Evolutionary conservation across 2,113 vertebrate genomes (phyloP).

Genomic region (Sminthopsis crassicaudata): DNA sequence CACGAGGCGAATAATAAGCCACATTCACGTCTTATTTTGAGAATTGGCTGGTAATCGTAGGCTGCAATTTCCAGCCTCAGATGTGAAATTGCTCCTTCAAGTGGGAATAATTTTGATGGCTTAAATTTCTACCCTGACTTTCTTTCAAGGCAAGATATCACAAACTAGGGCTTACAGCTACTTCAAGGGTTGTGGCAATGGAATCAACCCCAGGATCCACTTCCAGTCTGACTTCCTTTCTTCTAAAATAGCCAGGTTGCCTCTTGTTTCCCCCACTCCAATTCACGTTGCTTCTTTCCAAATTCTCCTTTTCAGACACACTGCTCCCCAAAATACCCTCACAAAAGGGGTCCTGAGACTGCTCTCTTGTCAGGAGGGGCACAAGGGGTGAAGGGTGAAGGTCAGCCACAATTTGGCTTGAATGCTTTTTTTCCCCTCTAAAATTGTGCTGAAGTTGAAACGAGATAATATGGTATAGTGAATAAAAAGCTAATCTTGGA

Average conservation of each 20-base stretch:
- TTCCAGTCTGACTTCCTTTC: not conserved
- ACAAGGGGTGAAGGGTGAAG: not conserved
- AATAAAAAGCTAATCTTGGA: not conserved
- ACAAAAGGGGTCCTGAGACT: not conserved
- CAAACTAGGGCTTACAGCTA: constrained; percentile 7
- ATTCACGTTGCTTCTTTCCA: not conserved
- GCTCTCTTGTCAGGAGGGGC: not conserved
- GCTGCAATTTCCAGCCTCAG: constrained; percentile 59
- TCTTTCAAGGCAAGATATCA: constrained; percentile 42
- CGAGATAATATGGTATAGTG: not conserved
- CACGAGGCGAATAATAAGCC: constrained; percentile 52
- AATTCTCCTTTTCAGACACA: not conserved
- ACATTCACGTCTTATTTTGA: constrained; percentile 56
- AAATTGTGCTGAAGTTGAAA: not conserved
- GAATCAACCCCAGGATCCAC: constrained; percentile 21
- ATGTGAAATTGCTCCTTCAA: constrained; percentile 67
- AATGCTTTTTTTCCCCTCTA: not conserved
- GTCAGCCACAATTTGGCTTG: not conserved
- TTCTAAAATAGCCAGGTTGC: not conserved
- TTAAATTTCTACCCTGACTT: constrained; percentile 51
- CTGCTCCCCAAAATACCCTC: not conserved
- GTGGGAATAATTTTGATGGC: constrained; percentile 47
- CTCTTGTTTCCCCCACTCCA: not conserved
- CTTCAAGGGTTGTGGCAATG: not conserved
- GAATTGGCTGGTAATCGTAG: constrained; percentile 52